phyloP scores from a whole-genome alignment of 2,113 vertebrate genomes.

The Gulo gulo region DNA sequence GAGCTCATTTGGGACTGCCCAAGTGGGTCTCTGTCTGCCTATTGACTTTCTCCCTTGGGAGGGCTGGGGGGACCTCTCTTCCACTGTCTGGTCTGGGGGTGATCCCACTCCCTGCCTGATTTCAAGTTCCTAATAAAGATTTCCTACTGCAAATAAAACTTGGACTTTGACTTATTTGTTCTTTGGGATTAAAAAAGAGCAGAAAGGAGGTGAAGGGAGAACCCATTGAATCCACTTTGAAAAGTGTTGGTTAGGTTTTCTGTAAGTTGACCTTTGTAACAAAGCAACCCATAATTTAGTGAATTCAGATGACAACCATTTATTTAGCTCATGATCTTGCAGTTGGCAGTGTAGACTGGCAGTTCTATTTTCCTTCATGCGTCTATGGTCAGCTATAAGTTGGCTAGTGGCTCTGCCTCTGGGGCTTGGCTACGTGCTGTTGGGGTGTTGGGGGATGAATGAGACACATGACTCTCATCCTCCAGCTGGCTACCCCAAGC shows the following conservation, averaged over 20 bases:
- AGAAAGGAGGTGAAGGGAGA: neutral
- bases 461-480: neutral
- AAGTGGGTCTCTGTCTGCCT: neutral
- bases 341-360: neutral
- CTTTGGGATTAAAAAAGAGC: neutral
- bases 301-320: neutral
- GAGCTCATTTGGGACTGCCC: neutral
- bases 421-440: neutral
- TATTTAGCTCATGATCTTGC: neutral
- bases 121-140: constrained; percentile 53
- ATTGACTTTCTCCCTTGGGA: neutral
- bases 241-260: neutral
- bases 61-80: neutral
- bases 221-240: neutral
- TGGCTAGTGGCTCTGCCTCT: neutral
- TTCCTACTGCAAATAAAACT: constrained; percentile 46
- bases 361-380: neutral
- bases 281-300: neutral
- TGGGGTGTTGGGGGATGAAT: neutral
- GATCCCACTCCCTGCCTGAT: neutral
- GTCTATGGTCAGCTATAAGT: neutral
- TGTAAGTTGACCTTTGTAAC: neutral
- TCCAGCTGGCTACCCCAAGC: neutral
- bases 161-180: neutral
- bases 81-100: neutral